Percentiles rank a stretch among this genome's conserved stretches.
Evolutionary conservation across 2,888 invertebrate species (phyloP).

Genomic region (Halictus quadricinctus): DNA sequence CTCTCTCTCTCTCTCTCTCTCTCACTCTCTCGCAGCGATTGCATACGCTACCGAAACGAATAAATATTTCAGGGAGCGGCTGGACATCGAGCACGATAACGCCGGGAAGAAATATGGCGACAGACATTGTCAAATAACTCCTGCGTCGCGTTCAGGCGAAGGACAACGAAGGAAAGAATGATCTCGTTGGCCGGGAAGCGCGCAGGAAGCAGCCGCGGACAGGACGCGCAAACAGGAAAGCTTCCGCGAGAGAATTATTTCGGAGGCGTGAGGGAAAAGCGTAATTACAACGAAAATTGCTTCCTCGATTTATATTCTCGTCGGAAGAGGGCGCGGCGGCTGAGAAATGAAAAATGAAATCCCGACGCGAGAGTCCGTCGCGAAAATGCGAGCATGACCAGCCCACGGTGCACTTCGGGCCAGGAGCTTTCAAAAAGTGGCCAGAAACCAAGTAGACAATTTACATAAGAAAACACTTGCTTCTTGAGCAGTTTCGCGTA

Average conservation of each 20-base stretch:
- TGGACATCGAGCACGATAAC: constrained; percentile 13
- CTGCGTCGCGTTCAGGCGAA: not conserved
- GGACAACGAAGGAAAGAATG: constrained; percentile 14
- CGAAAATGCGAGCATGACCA: constrained; percentile 19
- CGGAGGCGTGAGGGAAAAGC: constrained; percentile 34
- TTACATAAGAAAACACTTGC: not conserved
- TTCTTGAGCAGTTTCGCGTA: not conserved
- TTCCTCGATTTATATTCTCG: constrained; percentile 53
- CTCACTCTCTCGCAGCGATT: not conserved
- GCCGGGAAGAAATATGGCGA: constrained; percentile 17
- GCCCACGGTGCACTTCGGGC: not conserved
- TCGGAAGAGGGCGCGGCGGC: constrained; percentile 2
- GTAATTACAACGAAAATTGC: constrained; percentile 57
- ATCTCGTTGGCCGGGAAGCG: constrained; percentile 7
- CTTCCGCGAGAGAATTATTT: constrained; percentile 49
- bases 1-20: too few species aligned
- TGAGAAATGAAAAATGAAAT: constrained; percentile 54
- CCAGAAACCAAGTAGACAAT: not conserved
- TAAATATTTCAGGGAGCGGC: constrained; percentile 1
- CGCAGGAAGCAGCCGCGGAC: constrained; percentile 22
- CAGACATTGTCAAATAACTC: constrained; percentile 26
- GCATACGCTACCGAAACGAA: not conserved
- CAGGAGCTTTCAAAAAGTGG: not conserved
- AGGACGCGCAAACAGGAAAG: constrained; percentile 39
- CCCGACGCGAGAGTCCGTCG: not conserved